Evolutionary conservation across 2,888 invertebrate genomes (phyloP), one percentile per base, ranked within the genome.

Genomic region (Lithophane semibrunnea): DNA sequence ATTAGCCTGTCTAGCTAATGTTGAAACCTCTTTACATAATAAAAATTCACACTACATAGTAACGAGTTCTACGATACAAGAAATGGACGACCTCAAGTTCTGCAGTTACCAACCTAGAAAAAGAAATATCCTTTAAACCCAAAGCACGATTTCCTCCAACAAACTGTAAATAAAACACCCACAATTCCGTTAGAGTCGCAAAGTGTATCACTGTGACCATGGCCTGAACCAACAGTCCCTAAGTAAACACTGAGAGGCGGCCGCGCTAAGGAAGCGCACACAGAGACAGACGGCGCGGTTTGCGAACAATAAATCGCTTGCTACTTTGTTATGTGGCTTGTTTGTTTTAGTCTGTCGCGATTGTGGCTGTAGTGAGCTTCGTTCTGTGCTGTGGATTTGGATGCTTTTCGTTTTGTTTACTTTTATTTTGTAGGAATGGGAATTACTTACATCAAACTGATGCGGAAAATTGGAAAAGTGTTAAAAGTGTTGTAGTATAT

Each of bases 201-300:
- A 81, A 78, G 69, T 69, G 54, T 70, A 49, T 69, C 80, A 52
- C 64, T 79, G 73, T 80, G 84, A 77, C 79, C 78, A 18, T 52
- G 29, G 61, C 79, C 79, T 87, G 73, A 79, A 61, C 72, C 63
- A 86, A 87, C 74, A 87, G 12, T 8, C 21, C 77, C 77, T 82
- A 76, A 83, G 73, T 77, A 78, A 79, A 86, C 29, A 13, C 24
- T 21, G 65, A 60, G 37, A 76, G 44, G 52, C 58, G 37, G 72
- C 24, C 65, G 44, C 71, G 65, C 65, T 83, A 72, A 83, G 70
- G 71, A 69, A 58, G 66, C 16, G 47, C 47, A 67, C 81, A 77
- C 65, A 79, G 56, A 49, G 10, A 60, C 60, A 70, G 68, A 42
- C 56, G 54, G 47, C 54, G 83, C 74, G 66, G 70, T 71, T 71